Conservation (phyloP, 2,113 vertebrate species). For the Ploceus nigricollis region DNA sequence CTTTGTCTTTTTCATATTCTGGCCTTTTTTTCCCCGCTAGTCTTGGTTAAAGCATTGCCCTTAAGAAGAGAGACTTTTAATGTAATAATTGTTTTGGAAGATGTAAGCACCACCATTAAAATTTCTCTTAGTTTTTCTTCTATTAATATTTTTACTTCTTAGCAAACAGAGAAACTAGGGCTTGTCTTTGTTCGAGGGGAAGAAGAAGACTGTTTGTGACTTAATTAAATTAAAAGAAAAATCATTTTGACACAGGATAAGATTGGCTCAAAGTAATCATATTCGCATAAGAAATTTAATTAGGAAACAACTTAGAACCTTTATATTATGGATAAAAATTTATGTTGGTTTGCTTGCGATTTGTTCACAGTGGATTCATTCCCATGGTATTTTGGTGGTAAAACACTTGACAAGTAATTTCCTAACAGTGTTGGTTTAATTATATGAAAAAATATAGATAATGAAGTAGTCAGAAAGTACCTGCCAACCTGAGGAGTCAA, state of each 20-base stretch:
- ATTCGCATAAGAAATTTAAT: not conserved
- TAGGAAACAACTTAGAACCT: not conserved
- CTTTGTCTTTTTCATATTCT: not conserved
- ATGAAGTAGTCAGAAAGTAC: not conserved
- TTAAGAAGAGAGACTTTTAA: not conserved
- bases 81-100: not conserved
- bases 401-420: not conserved
- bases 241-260: not conserved
- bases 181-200: not conserved
- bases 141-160: not conserved
- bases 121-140: not conserved
- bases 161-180: not conserved
- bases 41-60: not conserved
- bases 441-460: not conserved
- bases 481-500: not conserved
- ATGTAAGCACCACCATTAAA: not conserved
- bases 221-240: not conserved
- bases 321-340: not conserved
- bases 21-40: rapidly evolving
- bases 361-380: not conserved
- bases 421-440: not conserved
- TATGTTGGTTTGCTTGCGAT: not conserved
- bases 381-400: not conserved
- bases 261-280: not conserved
- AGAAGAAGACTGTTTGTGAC: not conserved